Conservation (phyloP, 1,140 invertebrate species). For the Drosophila ohnishii region DNA sequence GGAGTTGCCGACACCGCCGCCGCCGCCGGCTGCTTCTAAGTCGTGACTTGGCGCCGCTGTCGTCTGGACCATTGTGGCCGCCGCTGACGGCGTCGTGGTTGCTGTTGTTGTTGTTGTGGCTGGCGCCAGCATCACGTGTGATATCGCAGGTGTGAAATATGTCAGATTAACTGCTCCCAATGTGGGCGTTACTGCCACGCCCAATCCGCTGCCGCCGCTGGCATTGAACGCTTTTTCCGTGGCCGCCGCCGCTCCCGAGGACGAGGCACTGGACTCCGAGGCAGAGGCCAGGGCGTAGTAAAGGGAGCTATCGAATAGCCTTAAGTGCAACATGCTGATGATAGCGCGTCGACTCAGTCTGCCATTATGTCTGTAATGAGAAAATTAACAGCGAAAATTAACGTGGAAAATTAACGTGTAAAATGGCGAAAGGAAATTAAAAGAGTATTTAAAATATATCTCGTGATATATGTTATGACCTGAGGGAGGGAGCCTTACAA, state of each 20-base stretch:
- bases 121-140: constrained; percentile 75
- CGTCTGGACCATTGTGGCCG: constrained; percentile 53
- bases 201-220: constrained; percentile 26
- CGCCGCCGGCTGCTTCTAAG: constrained; percentile 37
- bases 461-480: constrained; percentile 16
- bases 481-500: background rate
- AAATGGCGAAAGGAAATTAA: constrained; percentile 30
- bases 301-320: constrained; percentile 70
- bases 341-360: constrained; percentile 2
- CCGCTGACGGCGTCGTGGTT: constrained; percentile 9
- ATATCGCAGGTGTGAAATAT: constrained; percentile 74
- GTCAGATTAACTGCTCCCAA: constrained; percentile 65
- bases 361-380: constrained; percentile 33
- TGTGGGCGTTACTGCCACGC: constrained; percentile 13
- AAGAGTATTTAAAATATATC: constrained; percentile 46
- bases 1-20: constrained; percentile 35
- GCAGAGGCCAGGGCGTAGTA: constrained; percentile 57
- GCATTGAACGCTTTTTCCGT: constrained; percentile 38
- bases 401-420: constrained; percentile 10
- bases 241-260: background rate
- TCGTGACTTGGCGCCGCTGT: constrained; percentile 58
- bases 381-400: constrained; percentile 20
- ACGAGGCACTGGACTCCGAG: constrained; percentile 18
- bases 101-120: constrained; percentile 19
- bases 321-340: constrained; percentile 62